A percentile compares a stretch with the other conserved stretches of the same genome.
Conservation (phyloP, 1,140 invertebrate genomes). For the Agrilus planipennis region DNA sequence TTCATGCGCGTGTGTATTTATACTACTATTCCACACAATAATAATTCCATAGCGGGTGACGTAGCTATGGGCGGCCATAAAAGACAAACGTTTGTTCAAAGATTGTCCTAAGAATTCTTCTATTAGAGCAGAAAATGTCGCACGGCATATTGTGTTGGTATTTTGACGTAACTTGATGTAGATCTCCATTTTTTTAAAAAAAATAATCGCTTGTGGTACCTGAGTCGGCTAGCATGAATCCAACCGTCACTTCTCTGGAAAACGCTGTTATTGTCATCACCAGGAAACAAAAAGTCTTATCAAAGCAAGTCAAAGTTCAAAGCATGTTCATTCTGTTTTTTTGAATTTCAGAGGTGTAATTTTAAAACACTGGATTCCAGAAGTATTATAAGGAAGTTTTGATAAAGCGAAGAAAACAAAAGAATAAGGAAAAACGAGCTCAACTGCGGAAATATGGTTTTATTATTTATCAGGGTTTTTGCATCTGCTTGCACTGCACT, state of each 20-base stretch:
- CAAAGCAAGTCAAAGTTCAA: background rate
- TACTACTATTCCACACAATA: background rate
- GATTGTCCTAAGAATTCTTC: background rate
- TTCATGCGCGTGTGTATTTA: background rate
- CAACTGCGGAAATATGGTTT: background rate
- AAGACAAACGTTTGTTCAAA: background rate
- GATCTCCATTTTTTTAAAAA: background rate
- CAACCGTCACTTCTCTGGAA: background rate
- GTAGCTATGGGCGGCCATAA: background rate
- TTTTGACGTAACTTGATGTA: background rate
- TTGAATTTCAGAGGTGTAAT: background rate
- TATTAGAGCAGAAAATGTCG: background rate
- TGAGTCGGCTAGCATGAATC: background rate
- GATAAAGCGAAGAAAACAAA: too few relatives aligned
- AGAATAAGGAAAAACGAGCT: background rate
- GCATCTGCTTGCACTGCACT: background rate
- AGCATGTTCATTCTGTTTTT: background rate
- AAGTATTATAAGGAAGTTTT: too few relatives aligned
- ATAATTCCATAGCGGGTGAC: background rate
- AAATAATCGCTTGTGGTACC: slow-evolving; percentile 2
- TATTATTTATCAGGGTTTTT: background rate
- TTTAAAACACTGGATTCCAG: background rate
- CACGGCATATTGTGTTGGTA: background rate
- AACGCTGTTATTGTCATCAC: slow-evolving; percentile 2
- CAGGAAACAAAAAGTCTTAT: background rate